phyloP scores from a whole-genome alignment of 2,888 invertebrate genomes.

The Crepidodera aurea region DNA sequence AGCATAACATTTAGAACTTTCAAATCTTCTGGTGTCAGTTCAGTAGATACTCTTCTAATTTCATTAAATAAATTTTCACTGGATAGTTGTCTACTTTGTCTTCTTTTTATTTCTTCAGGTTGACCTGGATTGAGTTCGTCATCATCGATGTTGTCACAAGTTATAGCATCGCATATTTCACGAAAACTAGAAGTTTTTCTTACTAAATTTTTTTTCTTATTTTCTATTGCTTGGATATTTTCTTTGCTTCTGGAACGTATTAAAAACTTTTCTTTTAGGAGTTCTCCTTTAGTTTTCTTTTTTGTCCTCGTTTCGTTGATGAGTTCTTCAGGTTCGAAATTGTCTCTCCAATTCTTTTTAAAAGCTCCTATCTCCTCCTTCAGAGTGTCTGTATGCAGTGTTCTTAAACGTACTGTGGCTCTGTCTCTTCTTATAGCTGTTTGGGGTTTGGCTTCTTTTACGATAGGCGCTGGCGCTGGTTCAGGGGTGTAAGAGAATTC shows the following conservation, averaged over 20 bases:
- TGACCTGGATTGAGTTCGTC: constrained; percentile 67
- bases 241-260: constrained; percentile 71
- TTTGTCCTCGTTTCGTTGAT: constrained; percentile 51
- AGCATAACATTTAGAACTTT: constrained; percentile 66
- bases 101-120: constrained; percentile 57
- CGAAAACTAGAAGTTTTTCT: constrained; percentile 63
- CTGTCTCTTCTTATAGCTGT: constrained; percentile 73
- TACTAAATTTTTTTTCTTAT: constrained; percentile 41
- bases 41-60: constrained; percentile 66
- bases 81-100: constrained; percentile 55
- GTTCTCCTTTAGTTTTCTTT: constrained; percentile 69
- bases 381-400: constrained; percentile 62
- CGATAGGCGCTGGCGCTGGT: constrained; percentile 52
- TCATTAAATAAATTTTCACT: constrained; percentile 55
- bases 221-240: constrained; percentile 50
- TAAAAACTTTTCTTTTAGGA: constrained; percentile 78
- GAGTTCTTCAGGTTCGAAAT: constrained; percentile 68
- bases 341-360: constrained; percentile 69
- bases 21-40: constrained; percentile 65
- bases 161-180: constrained; percentile 66
- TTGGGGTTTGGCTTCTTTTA: constrained; percentile 55
- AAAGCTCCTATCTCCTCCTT: constrained; percentile 49
- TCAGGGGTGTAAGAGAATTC: constrained; percentile 19
- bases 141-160: constrained; percentile 63
- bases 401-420: constrained; percentile 77